These are phyloP conservation scores for Emydocephalus ijimae DNA, from an alignment of 2,113 vertebrate species.

Conservation along the genomic window DNA sequence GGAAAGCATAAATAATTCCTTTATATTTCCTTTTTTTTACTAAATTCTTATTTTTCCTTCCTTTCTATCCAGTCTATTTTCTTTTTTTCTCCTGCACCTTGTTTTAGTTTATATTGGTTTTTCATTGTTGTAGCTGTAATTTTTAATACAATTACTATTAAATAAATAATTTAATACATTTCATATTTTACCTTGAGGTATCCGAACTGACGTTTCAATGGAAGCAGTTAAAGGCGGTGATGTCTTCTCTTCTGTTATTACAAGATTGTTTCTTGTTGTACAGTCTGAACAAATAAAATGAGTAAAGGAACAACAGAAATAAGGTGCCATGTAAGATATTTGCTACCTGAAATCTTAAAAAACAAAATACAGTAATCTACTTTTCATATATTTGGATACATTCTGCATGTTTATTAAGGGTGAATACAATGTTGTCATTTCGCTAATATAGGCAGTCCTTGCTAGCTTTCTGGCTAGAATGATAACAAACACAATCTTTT, in stretches of 20 bases:
- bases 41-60: not conserved
- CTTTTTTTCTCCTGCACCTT: not conserved
- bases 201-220: constrained; percentile 49
- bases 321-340: not conserved
- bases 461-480: not conserved
- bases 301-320: constrained; percentile 1
- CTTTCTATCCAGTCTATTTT: not conserved
- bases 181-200: constrained; percentile 70
- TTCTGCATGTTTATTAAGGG: not conserved
- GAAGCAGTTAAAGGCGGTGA: constrained; percentile 20
- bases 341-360: not conserved
- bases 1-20: not conserved
- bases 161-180: not conserved
- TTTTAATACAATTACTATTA: not conserved
- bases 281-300: constrained; percentile 72
- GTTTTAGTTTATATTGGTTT: not conserved
- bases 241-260: constrained; percentile 71
- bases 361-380: not conserved
- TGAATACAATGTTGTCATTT: not conserved
- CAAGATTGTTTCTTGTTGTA: constrained; percentile 75
- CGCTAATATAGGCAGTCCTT: not conserved
- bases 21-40: not conserved
- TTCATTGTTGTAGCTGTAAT: not conserved
- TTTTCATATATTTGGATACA: not conserved
- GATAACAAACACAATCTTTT: not conserved